Base-by-base conservation (phyloP, 2,797 vertebrate genomes). In the Xyrichtys novacula region DNA sequence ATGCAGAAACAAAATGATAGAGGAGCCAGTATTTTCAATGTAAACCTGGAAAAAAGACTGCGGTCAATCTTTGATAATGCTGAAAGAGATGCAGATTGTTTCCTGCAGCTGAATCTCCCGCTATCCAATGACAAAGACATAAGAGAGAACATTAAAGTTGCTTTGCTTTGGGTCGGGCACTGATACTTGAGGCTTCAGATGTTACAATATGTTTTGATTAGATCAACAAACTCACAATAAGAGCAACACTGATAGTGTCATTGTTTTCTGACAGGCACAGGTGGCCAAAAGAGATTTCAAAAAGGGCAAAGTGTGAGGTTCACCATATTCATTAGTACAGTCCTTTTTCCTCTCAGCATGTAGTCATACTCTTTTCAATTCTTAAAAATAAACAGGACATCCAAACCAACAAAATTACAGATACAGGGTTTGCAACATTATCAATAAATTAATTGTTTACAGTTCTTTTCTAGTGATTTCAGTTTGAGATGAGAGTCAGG, bases 391-490 rank as follows among this genome's bases (percentile, higher is more conserved):
- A 62, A 42, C 50, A 49, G 54, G 53, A 56, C 50, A 61, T 71
- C 59, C 53, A 78, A 63, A 60, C 49, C 28, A 50, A 46, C 38
- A 76, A 69, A 84, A 85, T 75, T 29, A 17, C 65, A 65, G 62
- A 20, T 72, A 81, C 72, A 75, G 71, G 38, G 80, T 80, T 67
- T 70, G 80, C 71, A 74, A 82, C 73, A 64, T 81, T 71, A 74
- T 74, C 80, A 91, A 92, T 93, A 92, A 93, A 89, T 93, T 90
- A 91, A 76, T 47, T 57, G 74, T 80, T 76, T 84, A 65, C 64
- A 88, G 65, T 76, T 84, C 38, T 84, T 66, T 74, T 71, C 47
- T 71, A 48, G 56, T 75, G 48, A 63, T 44, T 74, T 74, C 55
- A 58, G 44, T 65, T 66, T 53, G 65, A 74, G 77, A 55, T 69